phyloP scores from a whole-genome alignment of 2,113 vertebrate species.

The Ciconia maguari region DNA sequence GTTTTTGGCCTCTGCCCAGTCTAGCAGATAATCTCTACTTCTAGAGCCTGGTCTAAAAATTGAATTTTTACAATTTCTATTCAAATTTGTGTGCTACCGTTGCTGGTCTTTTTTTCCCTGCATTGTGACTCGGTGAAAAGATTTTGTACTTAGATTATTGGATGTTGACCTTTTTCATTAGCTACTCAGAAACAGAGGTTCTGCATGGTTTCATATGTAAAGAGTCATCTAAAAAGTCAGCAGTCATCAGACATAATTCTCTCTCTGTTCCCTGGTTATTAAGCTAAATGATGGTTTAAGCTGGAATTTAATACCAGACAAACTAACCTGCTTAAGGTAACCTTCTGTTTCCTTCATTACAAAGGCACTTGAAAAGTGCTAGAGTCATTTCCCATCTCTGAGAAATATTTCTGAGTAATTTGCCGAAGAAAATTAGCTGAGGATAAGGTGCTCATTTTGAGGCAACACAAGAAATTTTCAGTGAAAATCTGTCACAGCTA shows the following conservation, averaged over 20 bases:
- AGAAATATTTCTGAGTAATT: not conserved
- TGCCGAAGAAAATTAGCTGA: not conserved
- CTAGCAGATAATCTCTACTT: not conserved
- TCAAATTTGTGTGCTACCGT: not conserved
- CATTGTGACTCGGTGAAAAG: not conserved
- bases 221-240: not conserved
- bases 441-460: not conserved
- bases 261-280: not conserved
- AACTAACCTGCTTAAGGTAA: not conserved
- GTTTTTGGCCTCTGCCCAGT: not conserved
- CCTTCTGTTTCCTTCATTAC: not conserved
- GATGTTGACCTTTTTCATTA: not conserved
- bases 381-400: not conserved
- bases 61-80: not conserved
- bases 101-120: not conserved
- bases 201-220: not conserved
- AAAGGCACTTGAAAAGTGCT: not conserved
- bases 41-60: not conserved
- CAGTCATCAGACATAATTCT: not conserved
- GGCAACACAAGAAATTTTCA: not conserved
- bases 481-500: not conserved
- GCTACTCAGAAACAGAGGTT: not conserved
- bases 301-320: not conserved
- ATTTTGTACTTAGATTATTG: not conserved
- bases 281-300: not conserved